These are phyloP conservation scores for Rhizomys pruinosus DNA, from an alignment of 2,113 vertebrate genomes.

Conservation along the genomic window DNA sequence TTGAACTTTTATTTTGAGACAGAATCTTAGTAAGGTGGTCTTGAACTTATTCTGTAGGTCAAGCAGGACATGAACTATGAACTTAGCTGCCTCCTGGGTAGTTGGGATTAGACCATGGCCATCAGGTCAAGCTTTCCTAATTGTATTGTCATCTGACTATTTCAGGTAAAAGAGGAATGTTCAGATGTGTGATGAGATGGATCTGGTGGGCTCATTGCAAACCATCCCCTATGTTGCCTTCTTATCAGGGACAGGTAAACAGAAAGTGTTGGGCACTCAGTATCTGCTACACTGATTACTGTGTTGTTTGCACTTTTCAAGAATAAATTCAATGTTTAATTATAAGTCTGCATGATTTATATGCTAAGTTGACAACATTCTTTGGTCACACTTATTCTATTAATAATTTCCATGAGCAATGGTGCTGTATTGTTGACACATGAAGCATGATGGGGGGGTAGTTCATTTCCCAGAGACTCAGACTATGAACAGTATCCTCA, in stretches of 20 bases:
- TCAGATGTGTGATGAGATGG: not conserved
- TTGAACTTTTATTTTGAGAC: not conserved
- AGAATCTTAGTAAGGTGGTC: not conserved
- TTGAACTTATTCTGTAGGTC: not conserved
- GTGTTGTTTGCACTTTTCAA: not conserved
- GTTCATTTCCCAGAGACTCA: constrained; percentile 30
- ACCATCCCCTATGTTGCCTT: too few relatives aligned
- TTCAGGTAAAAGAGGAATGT: not conserved
- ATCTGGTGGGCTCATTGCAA: not conserved
- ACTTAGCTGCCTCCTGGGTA: not conserved
- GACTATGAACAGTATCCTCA: constrained; percentile 35
- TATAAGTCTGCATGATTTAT: not conserved
- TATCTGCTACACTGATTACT: not conserved
- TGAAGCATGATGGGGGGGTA: constrained; percentile 33
- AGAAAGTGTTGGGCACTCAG: too few relatives aligned
- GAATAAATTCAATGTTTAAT: not conserved
- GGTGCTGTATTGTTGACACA: not conserved
- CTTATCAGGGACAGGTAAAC: not conserved
- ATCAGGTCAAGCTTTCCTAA: not conserved
- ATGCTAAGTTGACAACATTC: not conserved
- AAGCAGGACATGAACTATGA: not conserved
- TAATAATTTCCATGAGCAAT: not conserved
- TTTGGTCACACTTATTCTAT: not conserved
- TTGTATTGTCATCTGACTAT: not conserved
- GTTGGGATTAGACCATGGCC: not conserved